phyloP scores from a whole-genome alignment of 30 jellyfish, hydroid and myxozoan genomes.

The Mastigias papua region DNA sequence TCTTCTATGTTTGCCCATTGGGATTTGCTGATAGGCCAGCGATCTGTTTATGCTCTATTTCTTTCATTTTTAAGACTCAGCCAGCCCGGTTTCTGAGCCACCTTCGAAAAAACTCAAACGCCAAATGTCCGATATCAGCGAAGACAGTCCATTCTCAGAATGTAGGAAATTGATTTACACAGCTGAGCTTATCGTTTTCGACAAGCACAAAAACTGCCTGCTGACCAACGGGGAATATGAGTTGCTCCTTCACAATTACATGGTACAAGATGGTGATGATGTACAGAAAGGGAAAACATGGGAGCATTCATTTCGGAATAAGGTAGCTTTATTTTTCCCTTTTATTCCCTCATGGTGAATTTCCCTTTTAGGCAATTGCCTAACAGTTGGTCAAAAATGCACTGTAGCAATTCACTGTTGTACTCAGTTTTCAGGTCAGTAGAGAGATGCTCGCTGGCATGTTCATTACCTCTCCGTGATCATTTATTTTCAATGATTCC shows the following conservation, averaged over 20 bases:
- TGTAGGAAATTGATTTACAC: conserved; percentile 68
- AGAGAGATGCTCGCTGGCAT: too few relatives aligned
- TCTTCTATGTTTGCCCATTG: too few relatives aligned
- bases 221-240: conserved; percentile 94
- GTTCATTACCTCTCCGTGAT: too few relatives aligned
- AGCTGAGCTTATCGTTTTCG: conserved; percentile 92
- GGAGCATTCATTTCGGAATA: conserved; percentile 78
- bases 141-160: conserved; percentile 22
- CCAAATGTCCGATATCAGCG: conserved; percentile 31
- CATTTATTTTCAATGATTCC: too few relatives aligned
- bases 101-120: conserved; percentile 79
- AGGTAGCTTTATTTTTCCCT: too few relatives aligned
- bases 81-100: conserved; percentile 61
- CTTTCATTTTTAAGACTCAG: conserved; percentile 22
- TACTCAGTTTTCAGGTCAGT: too few relatives aligned
- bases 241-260: conserved; percentile 82
- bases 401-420: too few relatives aligned
- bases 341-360: too few relatives aligned
- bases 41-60: not conserved
- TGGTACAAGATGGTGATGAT: conserved; percentile 66
- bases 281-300: conserved; percentile 65
- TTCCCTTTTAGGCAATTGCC: too few relatives aligned
- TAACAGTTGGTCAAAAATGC: too few relatives aligned
- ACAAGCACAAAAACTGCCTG: conserved; percentile 87
- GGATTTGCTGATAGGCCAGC: too few relatives aligned